A percentile compares a stretch with the other conserved stretches of the same genome.
These are phyloP conservation scores for Phaetusa simplex DNA, from an alignment of 2,113 vertebrate species.

Conservation along the genomic window DNA sequence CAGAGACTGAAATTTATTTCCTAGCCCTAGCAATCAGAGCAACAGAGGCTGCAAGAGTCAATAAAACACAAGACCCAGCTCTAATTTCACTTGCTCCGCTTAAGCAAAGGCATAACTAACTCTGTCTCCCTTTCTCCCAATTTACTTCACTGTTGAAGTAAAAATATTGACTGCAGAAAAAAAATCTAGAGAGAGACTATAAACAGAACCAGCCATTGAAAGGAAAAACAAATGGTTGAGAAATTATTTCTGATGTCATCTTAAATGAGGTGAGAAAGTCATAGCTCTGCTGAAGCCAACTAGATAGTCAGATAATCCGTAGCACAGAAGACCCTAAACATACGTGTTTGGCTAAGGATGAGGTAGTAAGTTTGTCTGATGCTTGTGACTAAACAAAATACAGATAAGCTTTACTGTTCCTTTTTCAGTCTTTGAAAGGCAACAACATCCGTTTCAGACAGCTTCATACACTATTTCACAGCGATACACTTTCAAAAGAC, in stretches of 20 bases:
- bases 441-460: not conserved
- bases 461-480: not conserved
- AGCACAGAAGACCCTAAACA: not conserved
- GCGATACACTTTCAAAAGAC: not conserved
- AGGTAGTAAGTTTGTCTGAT: not conserved
- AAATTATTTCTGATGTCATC: not conserved
- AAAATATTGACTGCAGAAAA: not conserved
- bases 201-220: not conserved
- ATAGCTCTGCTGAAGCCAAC: not conserved
- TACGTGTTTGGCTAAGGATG: not conserved
- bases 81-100: not conserved
- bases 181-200: not conserved
- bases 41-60: not conserved
- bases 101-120: not conserved
- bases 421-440: not conserved
- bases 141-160: not conserved
- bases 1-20: not conserved
- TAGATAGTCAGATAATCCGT: not conserved
- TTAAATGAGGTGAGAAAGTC: not conserved
- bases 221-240: not conserved
- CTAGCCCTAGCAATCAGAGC: not conserved
- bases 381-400: not conserved
- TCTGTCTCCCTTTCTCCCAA: not conserved
- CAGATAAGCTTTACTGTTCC: not conserved
- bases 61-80: not conserved